These are phyloP conservation scores for Grammomys dolichurus DNA, from an alignment of 2,113 vertebrate species.

Conservation along the genomic window DNA sequence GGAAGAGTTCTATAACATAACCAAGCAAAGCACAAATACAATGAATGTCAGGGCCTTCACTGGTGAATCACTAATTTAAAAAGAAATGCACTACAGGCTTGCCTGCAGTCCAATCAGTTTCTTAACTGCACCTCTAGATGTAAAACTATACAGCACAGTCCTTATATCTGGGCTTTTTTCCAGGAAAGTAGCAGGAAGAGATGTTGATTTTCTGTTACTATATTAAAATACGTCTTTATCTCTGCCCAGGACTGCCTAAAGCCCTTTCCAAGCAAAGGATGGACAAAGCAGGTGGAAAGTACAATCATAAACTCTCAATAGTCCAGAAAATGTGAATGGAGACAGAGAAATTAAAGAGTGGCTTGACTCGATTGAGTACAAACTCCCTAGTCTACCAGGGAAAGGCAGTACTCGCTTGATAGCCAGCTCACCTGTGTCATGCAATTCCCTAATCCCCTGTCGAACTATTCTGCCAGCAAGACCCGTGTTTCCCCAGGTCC, in stretches of 20 bases:
- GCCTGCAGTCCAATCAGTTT: neutral
- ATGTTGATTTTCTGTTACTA: neutral
- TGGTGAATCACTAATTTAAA: neutral
- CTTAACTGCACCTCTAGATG: neutral
- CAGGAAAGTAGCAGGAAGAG: neutral
- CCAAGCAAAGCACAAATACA: neutral
- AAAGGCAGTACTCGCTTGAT: neutral
- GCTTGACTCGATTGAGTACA: neutral
- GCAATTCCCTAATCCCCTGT: neutral
- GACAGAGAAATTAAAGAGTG: neutral
- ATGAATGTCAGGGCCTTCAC: no score
- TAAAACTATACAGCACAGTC: neutral
- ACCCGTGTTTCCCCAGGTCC: neutral
- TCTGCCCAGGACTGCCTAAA: neutral
- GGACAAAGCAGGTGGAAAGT: neutral
- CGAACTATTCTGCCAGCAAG: neutral
- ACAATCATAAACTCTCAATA: conserved; percentile 8
- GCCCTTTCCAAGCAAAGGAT: neutral
- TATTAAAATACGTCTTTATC: neutral
- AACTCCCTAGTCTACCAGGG: neutral
- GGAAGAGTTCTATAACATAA: neutral
- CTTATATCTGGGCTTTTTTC: conserved; percentile 3
- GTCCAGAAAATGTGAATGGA: neutral
- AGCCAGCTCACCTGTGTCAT: neutral
- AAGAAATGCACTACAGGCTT: neutral